phyloP scores from a whole-genome alignment of 2,113 vertebrate species.

The Chloebia gouldiae region DNA sequence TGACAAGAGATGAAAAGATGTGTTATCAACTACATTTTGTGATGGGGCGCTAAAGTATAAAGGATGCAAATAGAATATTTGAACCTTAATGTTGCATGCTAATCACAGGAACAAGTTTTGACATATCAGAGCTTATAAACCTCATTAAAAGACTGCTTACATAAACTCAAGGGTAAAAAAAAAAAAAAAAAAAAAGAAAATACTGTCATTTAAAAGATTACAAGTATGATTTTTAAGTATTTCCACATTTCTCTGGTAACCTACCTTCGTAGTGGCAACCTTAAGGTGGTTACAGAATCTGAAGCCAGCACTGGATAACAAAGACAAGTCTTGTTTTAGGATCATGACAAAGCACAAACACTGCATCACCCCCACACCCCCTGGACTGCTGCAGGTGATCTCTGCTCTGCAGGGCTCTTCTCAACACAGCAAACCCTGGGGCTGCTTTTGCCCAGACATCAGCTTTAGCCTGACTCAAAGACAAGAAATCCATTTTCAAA shows the following conservation, averaged over 20 bases:
- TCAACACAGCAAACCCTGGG: background rate
- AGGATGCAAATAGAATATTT: background rate
- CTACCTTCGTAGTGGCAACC: background rate
- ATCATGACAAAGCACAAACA: background rate
- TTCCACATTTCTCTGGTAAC: background rate
- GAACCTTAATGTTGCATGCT: background rate
- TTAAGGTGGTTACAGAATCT: background rate
- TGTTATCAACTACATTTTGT: background rate
- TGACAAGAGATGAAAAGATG: background rate
- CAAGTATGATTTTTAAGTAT: background rate
- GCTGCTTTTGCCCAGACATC: background rate
- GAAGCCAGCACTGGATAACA: background rate
- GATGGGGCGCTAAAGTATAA: background rate
- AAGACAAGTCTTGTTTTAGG: accelerated
- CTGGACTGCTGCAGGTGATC: background rate
- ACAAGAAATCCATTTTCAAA: background rate
- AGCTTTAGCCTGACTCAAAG: background rate
- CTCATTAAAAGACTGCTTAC: background rate
- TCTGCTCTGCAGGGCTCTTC: background rate
- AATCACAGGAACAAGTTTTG: background rate
- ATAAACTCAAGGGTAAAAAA: background rate
- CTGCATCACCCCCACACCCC: background rate
- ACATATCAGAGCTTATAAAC: background rate
- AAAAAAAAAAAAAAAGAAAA: background rate
- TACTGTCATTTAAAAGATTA: background rate